Conservation (phyloP, 2,888 invertebrate genomes). For the Polydrusus cervinus region DNA sequence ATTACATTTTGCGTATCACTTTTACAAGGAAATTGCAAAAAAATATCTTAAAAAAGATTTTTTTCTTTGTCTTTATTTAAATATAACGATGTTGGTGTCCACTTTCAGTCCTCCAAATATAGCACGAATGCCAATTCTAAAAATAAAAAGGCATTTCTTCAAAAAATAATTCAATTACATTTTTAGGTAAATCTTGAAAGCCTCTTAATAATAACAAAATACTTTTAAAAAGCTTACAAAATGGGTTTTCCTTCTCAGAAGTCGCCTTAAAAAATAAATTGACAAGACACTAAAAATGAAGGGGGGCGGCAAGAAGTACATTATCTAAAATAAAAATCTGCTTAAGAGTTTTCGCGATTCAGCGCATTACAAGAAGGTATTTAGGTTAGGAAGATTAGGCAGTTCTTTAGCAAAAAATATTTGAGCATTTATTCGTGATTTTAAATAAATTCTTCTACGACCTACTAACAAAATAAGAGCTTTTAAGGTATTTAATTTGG, state of each 20-base stretch:
- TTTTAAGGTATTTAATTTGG: too few relatives aligned
- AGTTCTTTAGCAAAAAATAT: too few relatives aligned
- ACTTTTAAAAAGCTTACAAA: conserved; percentile 5
- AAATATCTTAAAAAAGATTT: too few relatives aligned
- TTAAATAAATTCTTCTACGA: too few relatives aligned
- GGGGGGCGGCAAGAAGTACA: not conserved
- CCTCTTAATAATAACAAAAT: not conserved
- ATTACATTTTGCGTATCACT: too few relatives aligned
- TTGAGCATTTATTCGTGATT: not conserved
- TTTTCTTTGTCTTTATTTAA: too few relatives aligned
- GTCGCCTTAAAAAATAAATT: not conserved
- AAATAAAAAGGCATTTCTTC: not conserved
- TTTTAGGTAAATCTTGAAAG: not conserved
- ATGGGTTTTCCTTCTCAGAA: not conserved
- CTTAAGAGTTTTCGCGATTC: not conserved
- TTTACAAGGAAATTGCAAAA: too few relatives aligned
- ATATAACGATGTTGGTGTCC: too few relatives aligned
- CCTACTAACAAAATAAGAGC: too few relatives aligned
- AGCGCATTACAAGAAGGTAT: not conserved
- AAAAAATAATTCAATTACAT: not conserved
- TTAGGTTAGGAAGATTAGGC: not conserved
- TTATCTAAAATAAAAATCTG: conserved; percentile 5
- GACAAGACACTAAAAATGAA: not conserved
- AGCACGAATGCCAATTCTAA: not conserved
- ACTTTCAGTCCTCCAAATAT: too few relatives aligned